Evolutionary conservation across 2,888 invertebrate genomes (phyloP), one percentile per base, ranked within the genome.

Genomic region (Lymantria dispar): DNA sequence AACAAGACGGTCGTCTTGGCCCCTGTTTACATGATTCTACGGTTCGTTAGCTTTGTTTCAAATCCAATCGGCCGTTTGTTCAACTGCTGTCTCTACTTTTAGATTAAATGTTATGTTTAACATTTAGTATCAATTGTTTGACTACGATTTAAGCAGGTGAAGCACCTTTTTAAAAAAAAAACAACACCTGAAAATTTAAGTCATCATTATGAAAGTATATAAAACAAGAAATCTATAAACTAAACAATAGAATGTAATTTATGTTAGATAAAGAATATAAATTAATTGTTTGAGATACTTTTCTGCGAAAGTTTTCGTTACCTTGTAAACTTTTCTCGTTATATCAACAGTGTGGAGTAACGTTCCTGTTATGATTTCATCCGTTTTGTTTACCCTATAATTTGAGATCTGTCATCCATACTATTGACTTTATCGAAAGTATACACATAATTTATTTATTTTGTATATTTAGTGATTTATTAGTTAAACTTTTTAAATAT

Each of bases 11-110:
- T 85, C 86, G 87, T 89, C 89, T 90, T 89, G 84, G 68, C 80
- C 80, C 78, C 82, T 90, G 90, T 90, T 89, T 90, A 91, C 90
- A 87, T 86, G 87, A 84, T 85, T 80, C 86, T 76, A 76, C 86
- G 90, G 89, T 91, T 91, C 90, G 90, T 91, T 91, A 91, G 88
- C 87, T 88, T 89, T 89, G 89, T 89, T 90, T 84, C 89, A 80
- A 85, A 87, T 86, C 82, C 85, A 84, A 91, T 90, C 84, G 76
- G 61, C 70, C 68, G 66, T 62, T 64, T 66, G 65, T 63, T 68
- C 67, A 55, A 63, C 61, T 60, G 45, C 45, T 54, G 58, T 42
- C 38, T 48, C 50, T 61, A 63, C 60, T 67, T 62, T 47, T 56
- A 52, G 43, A 48, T 56, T 56, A 49, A 50, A 55, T 56, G 58